phyloP scores from a whole-genome alignment of 2,113 vertebrate genomes.

The Montifringilla adamsi region DNA sequence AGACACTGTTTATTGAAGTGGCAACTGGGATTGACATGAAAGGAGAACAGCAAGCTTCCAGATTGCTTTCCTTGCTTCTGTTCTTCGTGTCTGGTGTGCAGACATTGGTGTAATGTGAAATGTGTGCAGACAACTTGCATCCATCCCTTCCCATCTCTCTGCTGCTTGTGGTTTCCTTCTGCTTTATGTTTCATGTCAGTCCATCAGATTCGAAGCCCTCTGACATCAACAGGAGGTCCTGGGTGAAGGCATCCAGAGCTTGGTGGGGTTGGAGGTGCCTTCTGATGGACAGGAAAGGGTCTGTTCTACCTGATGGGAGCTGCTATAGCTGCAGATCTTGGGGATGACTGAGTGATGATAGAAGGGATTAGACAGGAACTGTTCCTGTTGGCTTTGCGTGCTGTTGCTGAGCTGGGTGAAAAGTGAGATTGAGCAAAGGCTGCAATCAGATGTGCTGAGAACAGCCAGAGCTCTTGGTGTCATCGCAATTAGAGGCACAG shows the following conservation, averaged over 20 bases:
- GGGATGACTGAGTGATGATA: not conserved
- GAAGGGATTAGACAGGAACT: not conserved
- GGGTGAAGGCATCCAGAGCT: not conserved
- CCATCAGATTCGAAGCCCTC: not conserved
- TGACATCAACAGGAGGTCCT: not conserved
- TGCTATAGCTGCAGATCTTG: not conserved
- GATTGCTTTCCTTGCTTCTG: conserved; percentile 4
- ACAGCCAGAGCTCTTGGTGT: not conserved
- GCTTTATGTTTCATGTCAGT: not conserved
- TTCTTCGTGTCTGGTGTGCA: not conserved
- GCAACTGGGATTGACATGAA: conserved; percentile 12
- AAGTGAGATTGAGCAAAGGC: not conserved
- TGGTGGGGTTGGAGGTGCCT: not conserved
- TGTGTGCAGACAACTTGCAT: not conserved
- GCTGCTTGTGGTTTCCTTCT: not conserved
- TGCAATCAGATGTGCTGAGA: not conserved
- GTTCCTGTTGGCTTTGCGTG: not conserved
- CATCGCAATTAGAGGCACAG: not conserved
- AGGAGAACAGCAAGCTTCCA: not conserved
- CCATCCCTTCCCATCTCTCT: not conserved
- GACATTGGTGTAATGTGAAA: not conserved
- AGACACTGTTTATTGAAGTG: not conserved
- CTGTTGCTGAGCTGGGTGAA: not conserved
- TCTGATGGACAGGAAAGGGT: not conserved
- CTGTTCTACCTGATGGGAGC: not conserved